Evolutionary conservation across 2,113 vertebrate genomes (phyloP), one percentile per base, ranked within the genome.

Genomic region (Plotosus lineatus): DNA sequence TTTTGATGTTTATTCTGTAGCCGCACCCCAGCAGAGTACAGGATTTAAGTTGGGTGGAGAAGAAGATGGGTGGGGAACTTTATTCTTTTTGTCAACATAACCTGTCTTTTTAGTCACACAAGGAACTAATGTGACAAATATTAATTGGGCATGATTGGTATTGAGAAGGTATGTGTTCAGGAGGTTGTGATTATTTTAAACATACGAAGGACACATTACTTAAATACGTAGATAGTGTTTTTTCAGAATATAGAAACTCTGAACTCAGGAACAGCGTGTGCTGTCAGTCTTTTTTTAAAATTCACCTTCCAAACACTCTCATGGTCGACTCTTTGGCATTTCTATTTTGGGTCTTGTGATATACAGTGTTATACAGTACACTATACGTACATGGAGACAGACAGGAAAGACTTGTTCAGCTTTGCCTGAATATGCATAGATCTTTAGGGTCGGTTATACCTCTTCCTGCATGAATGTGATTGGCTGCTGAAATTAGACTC

Each of bases 41-140:
- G 28, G 86, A 81, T 89, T 87, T 87, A 82, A 82, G 82, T 75
- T 87, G 83, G 88, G 86, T 88, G 88, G 86, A 86, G 85, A 87
- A 75, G 85, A 85, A 68, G 78, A 82, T 83, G 86, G 88, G 86
- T 82, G 82, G 72, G 50, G 84, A 83, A 75, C 38, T 0, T 51
- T 73, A n/a, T 83, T 46, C 42, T 80, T 78, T 82, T 83, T 82
- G 80, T 87, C 84, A 85, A 87, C 85, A 85, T 78, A 58, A 82
- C 83, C 79, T 85, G 60, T 65, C 71, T 80, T 81, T 84, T 66
- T 42, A 83, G 50, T 53, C 11, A 42, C 23, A 65, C 40, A 19
- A 77, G 79, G 31, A 76, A 56, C 63, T 40, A 42, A 33, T 26
- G 28, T 40, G 68, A 71, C 63, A 79, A 79, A n/a, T 6, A 3